Evolutionary conservation across 2,888 invertebrate species (phyloP).

Genomic region (Drosophila flavopinicola): DNA sequence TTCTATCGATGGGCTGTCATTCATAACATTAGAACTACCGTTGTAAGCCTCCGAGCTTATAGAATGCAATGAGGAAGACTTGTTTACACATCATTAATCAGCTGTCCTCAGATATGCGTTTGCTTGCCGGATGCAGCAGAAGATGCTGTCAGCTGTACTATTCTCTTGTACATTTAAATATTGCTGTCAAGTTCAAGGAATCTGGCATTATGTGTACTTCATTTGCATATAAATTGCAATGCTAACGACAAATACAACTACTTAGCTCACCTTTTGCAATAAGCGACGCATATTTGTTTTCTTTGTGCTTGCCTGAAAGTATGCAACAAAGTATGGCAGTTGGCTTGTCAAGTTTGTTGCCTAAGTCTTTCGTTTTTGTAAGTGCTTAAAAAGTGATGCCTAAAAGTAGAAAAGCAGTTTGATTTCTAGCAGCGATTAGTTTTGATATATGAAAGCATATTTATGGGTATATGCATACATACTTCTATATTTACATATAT

Average conservation of each 20-base stretch:
- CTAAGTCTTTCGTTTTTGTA: constrained; percentile 54
- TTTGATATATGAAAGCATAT: rapidly evolving
- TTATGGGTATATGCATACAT: too few species aligned
- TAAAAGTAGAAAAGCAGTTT: constrained; percentile 17
- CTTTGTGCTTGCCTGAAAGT: constrained; percentile 22
- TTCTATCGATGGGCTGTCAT: constrained; percentile 7
- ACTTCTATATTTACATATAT: too few species aligned
- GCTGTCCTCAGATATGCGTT: constrained; percentile 32
- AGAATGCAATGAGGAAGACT: constrained; percentile 69
- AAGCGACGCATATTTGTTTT: background rate
- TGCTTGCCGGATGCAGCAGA: constrained; percentile 64
- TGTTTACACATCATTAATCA: constrained; percentile 41
- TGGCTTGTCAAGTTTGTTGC: constrained; percentile 38
- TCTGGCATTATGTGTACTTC: constrained; percentile 3
- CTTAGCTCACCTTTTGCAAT: background rate
- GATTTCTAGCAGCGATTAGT: background rate
- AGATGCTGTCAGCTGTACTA: constrained; percentile 23
- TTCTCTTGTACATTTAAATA: constrained; percentile 48
- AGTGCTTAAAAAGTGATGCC: constrained; percentile 6
- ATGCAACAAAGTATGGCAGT: constrained; percentile 9
- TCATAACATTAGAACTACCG: constrained; percentile 7
- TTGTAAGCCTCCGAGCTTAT: constrained; percentile 13
- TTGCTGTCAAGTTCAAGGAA: constrained; percentile 53
- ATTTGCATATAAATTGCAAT: constrained; percentile 72
- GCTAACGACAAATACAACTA: constrained; percentile 13